Percentiles rank a stretch among this genome's conserved stretches.
phyloP scores from a whole-genome alignment of 2,888 invertebrate species.

The Acronicta alni region DNA sequence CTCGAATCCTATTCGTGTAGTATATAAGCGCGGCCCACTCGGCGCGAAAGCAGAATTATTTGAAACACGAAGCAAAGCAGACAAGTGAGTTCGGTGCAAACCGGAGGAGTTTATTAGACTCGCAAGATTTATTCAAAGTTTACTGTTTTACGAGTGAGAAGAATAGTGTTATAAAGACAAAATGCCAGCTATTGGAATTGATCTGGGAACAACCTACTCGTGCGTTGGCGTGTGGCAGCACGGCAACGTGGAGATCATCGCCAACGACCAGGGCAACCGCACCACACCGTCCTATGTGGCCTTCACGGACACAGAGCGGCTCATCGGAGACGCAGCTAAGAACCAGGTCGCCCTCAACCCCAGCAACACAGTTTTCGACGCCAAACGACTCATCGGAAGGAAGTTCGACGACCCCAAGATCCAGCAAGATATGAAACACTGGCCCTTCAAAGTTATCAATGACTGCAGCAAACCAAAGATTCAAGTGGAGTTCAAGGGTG shows the following conservation, averaged over 20 bases:
- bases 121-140: slow-evolving; percentile 17
- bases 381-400: slow-evolving; percentile 95
- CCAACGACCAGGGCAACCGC: slow-evolving; percentile 91
- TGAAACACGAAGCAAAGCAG: slow-evolving; percentile 73
- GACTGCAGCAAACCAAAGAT: slow-evolving; percentile 92
- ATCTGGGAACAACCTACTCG: slow-evolving; percentile 89
- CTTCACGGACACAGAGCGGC: slow-evolving; percentile 91
- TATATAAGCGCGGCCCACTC: slow-evolving; percentile 67
- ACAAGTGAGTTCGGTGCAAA: slow-evolving; percentile 70
- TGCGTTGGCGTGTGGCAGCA: slow-evolving; percentile 89
- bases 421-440: slow-evolving; percentile 94
- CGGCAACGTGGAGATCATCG: slow-evolving; percentile 93
- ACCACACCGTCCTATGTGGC: slow-evolving; percentile 94
- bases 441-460: slow-evolving; percentile 94
- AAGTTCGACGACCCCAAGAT: slow-evolving; percentile 92
- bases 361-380: slow-evolving; percentile 92
- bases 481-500: slow-evolving; percentile 91
- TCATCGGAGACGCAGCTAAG: slow-evolving; percentile 92
- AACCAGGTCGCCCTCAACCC: slow-evolving; percentile 93
- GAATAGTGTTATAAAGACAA: slow-evolving; percentile 55
- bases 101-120: slow-evolving; percentile 62
- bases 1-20: slow-evolving; percentile 68
- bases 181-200: slow-evolving; percentile 89
- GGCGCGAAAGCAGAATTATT: slow-evolving; percentile 78
- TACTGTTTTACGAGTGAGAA: slow-evolving; percentile 35